phyloP scores from a whole-genome alignment of 2,113 vertebrate species.

The Mus spicilegus region DNA sequence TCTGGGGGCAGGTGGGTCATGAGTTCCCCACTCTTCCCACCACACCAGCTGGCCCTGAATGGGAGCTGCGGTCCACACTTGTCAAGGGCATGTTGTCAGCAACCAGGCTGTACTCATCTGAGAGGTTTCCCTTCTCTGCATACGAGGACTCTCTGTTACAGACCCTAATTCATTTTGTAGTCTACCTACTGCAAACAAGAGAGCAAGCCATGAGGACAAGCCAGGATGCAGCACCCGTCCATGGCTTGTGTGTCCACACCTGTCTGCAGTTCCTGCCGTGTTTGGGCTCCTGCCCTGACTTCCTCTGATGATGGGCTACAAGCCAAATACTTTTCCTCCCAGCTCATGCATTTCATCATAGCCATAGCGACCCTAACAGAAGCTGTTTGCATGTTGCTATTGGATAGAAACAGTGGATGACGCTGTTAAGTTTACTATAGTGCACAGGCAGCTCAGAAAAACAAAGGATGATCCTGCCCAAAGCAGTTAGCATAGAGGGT shows the following conservation, averaged over 20 bases:
- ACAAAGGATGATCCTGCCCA: background rate
- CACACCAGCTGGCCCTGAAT: background rate
- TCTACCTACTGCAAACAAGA: background rate
- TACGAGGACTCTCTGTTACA: too few species aligned
- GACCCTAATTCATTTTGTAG: too few species aligned
- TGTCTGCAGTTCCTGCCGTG: background rate
- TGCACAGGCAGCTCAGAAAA: background rate
- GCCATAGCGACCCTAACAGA: background rate
- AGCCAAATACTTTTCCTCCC: background rate
- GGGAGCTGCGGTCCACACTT: fast-evolving
- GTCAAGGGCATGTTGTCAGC: background rate
- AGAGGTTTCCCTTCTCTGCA: background rate
- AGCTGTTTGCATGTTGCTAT: background rate
- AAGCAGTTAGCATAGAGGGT: background rate
- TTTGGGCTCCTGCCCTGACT: background rate
- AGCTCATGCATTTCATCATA: background rate
- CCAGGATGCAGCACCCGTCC: background rate
- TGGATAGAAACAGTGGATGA: background rate
- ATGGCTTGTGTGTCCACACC: background rate
- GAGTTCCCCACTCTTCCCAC: background rate
- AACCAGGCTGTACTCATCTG: background rate
- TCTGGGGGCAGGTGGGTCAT: background rate
- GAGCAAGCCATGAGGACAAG: background rate
- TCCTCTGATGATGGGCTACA: background rate
- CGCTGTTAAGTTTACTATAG: background rate